Conservation (phyloP, 1,140 invertebrate species). For the Drosophila trapezifrons region DNA sequence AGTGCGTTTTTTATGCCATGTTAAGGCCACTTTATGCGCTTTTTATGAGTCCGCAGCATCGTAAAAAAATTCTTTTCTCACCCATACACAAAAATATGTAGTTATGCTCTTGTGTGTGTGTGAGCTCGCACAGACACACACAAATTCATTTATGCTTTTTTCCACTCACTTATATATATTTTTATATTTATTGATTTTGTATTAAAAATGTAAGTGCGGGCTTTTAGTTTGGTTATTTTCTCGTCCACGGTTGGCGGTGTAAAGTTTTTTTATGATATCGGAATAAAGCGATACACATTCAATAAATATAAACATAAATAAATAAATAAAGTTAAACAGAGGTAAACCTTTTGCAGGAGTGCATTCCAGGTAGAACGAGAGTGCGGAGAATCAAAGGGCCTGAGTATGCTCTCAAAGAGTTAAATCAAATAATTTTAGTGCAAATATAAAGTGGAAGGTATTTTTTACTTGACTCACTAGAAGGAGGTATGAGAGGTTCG, state of each 20-base stretch:
- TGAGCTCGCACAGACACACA: conserved; percentile 3
- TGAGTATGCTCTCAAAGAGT: conserved; percentile 4
- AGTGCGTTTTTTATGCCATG: conserved; percentile 77
- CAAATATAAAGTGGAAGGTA: conserved; percentile 37
- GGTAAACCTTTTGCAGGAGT: conserved; percentile 24
- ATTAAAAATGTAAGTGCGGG: conserved; percentile 78
- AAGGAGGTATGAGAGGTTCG: background rate
- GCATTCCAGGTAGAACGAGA: background rate
- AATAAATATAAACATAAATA: conserved; percentile 44
- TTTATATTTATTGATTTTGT: conserved; percentile 81
- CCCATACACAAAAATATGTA: conserved; percentile 38
- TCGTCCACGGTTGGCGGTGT: conserved; percentile 22
- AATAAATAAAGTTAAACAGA: conserved; percentile 71
- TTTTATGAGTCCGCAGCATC: conserved; percentile 77
- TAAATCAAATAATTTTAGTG: conserved; percentile 66
- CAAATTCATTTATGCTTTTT: conserved; percentile 37
- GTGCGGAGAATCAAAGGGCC: background rate
- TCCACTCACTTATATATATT: conserved; percentile 41
- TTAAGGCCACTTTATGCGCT: conserved; percentile 80
- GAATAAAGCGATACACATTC: conserved; percentile 67
- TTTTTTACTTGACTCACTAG: background rate
- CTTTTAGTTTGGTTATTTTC: conserved; percentile 66
- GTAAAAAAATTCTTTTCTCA: conserved; percentile 68
- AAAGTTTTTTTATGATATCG: conserved; percentile 64
- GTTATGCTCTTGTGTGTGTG: conserved; percentile 29